phyloP scores from a whole-genome alignment of 30 jellyfish, hydroid and myxozoan genomes.

The Pseudorhiza aurosa region DNA sequence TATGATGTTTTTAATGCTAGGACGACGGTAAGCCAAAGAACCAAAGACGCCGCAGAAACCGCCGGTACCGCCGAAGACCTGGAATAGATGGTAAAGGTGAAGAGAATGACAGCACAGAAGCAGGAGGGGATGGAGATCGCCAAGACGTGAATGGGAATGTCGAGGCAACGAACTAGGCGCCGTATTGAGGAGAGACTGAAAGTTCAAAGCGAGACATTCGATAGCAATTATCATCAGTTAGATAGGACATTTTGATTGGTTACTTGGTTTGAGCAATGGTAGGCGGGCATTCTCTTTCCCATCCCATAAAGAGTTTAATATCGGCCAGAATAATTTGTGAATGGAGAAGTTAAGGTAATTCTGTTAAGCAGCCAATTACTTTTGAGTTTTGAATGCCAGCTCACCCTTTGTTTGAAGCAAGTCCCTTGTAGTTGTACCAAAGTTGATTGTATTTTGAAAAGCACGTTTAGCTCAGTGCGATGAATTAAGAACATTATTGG shows the following conservation, averaged over 20 bases:
- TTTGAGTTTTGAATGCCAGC: conserved; percentile 2
- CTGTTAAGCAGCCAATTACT: neutral
- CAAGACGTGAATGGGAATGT: conserved; percentile 55
- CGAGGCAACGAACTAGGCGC: conserved; percentile 7
- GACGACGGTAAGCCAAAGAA: conserved; percentile 35
- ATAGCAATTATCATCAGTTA: conserved; percentile 35
- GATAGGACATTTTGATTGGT: conserved; percentile 4
- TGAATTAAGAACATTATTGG: conserved; percentile 34
- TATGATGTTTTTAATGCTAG: too few species aligned
- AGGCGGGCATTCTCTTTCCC: conserved; percentile 5
- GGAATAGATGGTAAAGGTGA: conserved; percentile 26
- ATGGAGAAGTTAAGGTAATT: too few species aligned
- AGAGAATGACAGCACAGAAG: conserved; percentile 6
- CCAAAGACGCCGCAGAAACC: conserved; percentile 56
- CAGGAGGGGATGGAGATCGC: conserved; percentile 23
- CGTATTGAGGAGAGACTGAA: too few species aligned
- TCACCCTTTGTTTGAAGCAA: neutral
- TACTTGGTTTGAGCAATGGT: neutral
- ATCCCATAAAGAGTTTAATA: too few species aligned
- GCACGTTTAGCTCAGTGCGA: conserved; percentile 9
- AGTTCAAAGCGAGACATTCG: conserved; percentile 13
- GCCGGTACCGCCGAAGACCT: conserved; percentile 30
- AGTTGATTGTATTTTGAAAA: conserved; percentile 23
- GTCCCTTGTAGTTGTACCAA: conserved; percentile 25
- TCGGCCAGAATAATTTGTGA: too few species aligned